phyloP scores from a whole-genome alignment of 2,113 vertebrate genomes.

The Lipophrys pholis region DNA sequence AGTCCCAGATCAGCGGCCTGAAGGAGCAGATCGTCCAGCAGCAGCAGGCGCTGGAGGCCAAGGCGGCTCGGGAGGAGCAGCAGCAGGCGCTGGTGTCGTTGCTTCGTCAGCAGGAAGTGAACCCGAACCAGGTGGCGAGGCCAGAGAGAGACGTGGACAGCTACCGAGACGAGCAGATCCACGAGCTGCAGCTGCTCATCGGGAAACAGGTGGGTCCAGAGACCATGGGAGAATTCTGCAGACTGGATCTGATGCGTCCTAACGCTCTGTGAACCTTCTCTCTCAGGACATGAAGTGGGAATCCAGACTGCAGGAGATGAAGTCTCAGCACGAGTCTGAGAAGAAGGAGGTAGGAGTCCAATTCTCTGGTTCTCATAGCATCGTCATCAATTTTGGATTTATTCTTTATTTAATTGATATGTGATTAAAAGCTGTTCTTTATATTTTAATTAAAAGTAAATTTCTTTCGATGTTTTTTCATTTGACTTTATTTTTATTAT shows the following conservation, averaged over 20 bases:
- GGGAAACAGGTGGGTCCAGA: constrained; percentile 86
- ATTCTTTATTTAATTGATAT: no score
- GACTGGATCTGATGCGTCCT: no score
- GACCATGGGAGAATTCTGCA: no score
- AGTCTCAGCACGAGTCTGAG: constrained; percentile 84
- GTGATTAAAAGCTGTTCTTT: no score
- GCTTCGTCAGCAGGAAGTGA: constrained; percentile 51
- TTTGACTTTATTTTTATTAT: no score
- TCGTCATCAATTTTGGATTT: no score
- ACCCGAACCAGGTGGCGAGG: constrained; percentile 60
- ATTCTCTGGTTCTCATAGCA: no score
- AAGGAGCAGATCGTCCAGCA: constrained; percentile 88
- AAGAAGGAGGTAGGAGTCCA: constrained; percentile 83
- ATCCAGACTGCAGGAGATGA: constrained; percentile 82
- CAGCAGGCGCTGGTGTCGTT: constrained; percentile 80
- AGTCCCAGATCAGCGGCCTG: constrained; percentile 86
- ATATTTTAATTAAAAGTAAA: no score
- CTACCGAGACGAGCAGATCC: constrained; percentile 55
- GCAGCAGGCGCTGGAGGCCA: constrained; percentile 81
- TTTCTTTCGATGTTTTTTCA: no score
- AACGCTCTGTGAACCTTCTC: constrained; percentile 16
- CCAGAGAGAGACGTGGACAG: constrained; percentile 67
- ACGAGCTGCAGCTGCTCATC: constrained; percentile 84
- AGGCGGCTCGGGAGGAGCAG: constrained; percentile 89
- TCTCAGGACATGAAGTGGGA: constrained; percentile 89